phyloP scores from a whole-genome alignment of 2,888 invertebrate genomes.

The Hydroisotoma schaefferi region DNA sequence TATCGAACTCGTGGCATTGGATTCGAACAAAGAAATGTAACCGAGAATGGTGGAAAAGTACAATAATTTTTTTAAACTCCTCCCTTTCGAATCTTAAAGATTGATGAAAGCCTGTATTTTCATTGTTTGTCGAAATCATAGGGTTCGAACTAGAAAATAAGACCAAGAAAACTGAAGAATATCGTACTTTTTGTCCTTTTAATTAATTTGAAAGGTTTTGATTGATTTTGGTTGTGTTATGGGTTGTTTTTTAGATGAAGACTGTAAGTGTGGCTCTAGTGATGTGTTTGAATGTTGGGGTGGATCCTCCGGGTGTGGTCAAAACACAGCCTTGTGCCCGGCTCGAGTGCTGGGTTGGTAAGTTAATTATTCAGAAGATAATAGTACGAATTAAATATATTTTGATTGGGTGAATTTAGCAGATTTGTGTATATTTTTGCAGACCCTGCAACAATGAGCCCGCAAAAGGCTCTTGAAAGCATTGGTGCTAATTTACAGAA shows the following conservation, averaged over 20 bases:
- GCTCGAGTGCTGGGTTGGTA: slow-evolving; percentile 95
- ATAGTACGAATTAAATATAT: background rate
- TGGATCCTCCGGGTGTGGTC: slow-evolving; percentile 97
- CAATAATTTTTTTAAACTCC: too few relatives aligned
- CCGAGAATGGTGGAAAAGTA: too few relatives aligned
- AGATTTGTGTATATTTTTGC: slow-evolving; percentile 42
- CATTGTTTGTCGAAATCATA: too few relatives aligned
- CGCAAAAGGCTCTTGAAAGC: slow-evolving; percentile 85
- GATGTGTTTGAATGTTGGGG: slow-evolving; percentile 96
- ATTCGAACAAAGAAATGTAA: too few relatives aligned
- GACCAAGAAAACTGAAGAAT: background rate
- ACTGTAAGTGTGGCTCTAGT: slow-evolving; percentile 98
- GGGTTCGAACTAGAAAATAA: too few relatives aligned
- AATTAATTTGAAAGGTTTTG: background rate
- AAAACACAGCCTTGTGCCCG: slow-evolving; percentile 96
- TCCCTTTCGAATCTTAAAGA: too few relatives aligned
- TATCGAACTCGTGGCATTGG: too few relatives aligned
- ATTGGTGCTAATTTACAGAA: slow-evolving; percentile 88
- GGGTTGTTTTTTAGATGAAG: slow-evolving; percentile 73
- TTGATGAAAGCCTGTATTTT: too few relatives aligned
- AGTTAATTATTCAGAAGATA: slow-evolving; percentile 45
- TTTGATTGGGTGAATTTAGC: background rate
- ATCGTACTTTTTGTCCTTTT: too few relatives aligned
- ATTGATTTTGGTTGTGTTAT: slow-evolving; percentile 23
- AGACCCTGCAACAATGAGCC: slow-evolving; percentile 84